Percentiles rank a stretch among this genome's conserved stretches.
phyloP scores from a whole-genome alignment of 37 sponge, comb jelly and placozoan species.

The Hormiphora californensis region DNA sequence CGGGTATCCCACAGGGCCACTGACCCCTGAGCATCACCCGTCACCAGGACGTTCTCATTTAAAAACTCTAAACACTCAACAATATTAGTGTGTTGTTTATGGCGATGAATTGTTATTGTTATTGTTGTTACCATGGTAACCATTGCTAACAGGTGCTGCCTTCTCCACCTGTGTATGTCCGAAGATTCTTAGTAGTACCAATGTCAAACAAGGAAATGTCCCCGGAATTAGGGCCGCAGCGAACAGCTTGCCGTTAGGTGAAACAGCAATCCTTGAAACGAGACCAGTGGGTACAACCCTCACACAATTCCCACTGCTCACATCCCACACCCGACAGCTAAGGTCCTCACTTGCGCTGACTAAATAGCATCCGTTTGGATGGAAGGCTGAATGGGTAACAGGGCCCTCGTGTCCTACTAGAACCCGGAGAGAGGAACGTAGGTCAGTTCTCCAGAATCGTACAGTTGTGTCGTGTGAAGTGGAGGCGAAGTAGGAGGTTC shows the following conservation, averaged over 20 bases:
- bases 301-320: slow-evolving; percentile 48
- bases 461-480: slow-evolving; percentile 38
- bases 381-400: slow-evolving; percentile 14
- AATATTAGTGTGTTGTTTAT: not conserved
- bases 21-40: slow-evolving; percentile 8
- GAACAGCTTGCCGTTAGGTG: slow-evolving; percentile 40
- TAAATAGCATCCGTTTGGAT: slow-evolving; percentile 37
- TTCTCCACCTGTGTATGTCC: not conserved
- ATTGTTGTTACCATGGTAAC: slow-evolving; percentile 6
- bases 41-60: slow-evolving; percentile 20
- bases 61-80: not conserved
- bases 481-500: slow-evolving; percentile 22
- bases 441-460: slow-evolving; percentile 32
- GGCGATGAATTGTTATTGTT: too few relatives aligned
- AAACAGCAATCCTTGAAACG: not conserved
- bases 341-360: slow-evolving; percentile 25
- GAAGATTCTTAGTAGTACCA: not conserved
- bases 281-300: not conserved
- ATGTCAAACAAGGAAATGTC: slow-evolving; percentile 11
- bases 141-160: slow-evolving; percentile 1
- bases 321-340: slow-evolving; percentile 41
- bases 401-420: slow-evolving; percentile 31
- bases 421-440: not conserved
- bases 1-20: slow-evolving; percentile 18
- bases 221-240: not conserved